Base-by-base conservation (phyloP, 2,888 invertebrate genomes). In the Rhogogaster chlorosoma region DNA sequence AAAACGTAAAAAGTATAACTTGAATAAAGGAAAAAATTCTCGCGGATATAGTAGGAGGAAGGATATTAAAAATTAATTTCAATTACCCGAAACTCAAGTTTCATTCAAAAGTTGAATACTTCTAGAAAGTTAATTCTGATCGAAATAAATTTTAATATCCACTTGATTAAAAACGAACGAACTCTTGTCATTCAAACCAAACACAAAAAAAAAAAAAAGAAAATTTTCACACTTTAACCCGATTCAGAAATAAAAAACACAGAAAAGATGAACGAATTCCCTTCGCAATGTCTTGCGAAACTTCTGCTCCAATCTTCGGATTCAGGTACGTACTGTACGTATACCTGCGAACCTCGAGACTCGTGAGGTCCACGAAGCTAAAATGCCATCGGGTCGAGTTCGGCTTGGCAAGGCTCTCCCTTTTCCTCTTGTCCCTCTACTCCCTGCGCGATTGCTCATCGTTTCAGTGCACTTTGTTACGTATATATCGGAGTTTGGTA, bases 321-420 rank as follows among this genome's bases (percentile, higher is more conserved):
- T 61, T 61, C 22, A 61, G 26, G 61, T 26, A 61, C 61, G 57
- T 57, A 26, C 61, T 22, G 26, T 61, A 61, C 12, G 61, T 61
- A 26, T 61, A 26, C 61, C 70, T 36, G 29, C 70, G n/a, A 26
- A 26, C n/a, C n/a, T 15, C 77, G 77, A n/a, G 12, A n/a, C 77
- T 29, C 2, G n/a, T 5, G n/a, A n/a, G 71, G 38, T 73, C 71
- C 38, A 38, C 38, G 71, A 38, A 73, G 22, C n/a, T 29, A 38
- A 53, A 77, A 77, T 77, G 77, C 77, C 77, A 77, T 53, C 77
- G 18, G 77, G 77, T 77, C 53, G 77, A 49, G 49, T 53, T 77
- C 49, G 29, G 77, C 18, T 53, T 77, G 26, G 49, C 53, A 77
- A 77, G 22, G 32, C 67, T 22, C 73, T 73, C 42, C 29, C 42